Percentiles rank a stretch among this genome's conserved stretches.
Evolutionary conservation across 1,140 invertebrate genomes (phyloP).

Genomic region (Helicoverpa armigera): DNA sequence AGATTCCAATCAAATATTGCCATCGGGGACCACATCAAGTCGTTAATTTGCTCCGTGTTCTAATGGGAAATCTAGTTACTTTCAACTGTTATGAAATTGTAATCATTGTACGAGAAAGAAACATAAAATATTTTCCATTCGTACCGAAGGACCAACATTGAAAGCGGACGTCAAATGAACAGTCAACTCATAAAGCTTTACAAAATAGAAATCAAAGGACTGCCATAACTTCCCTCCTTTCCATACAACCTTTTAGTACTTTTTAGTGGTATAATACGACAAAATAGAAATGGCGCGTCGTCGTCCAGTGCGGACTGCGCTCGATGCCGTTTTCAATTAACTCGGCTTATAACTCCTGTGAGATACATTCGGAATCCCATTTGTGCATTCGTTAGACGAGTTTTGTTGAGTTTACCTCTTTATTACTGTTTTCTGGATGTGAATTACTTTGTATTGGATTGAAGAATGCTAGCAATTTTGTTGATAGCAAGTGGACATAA

Average conservation of each 20-base stretch:
- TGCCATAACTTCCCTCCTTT: constrained; percentile 27
- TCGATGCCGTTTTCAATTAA: constrained; percentile 44
- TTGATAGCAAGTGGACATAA: too few species aligned
- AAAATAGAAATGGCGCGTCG: constrained; percentile 8
- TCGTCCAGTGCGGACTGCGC: not conserved
- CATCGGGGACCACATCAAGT: not conserved
- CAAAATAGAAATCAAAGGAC: constrained; percentile 31
- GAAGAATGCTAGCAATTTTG: not conserved
- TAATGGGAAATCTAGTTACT: not conserved
- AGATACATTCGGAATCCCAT: constrained; percentile 38
- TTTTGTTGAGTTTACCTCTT: constrained; percentile 27
- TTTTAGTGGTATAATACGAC: constrained; percentile 40
- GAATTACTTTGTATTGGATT: constrained; percentile 1
- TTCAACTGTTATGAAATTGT: not conserved
- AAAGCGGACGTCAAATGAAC: constrained; percentile 21
- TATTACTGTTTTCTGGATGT: constrained; percentile 23
- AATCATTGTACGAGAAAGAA: not conserved
- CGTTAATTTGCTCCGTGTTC: not conserved
- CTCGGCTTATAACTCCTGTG: constrained; percentile 31
- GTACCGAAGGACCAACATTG: constrained; percentile 15
- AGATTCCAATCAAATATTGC: not conserved
- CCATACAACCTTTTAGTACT: constrained; percentile 26
- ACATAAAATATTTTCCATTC: not conserved
- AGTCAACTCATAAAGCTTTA: constrained; percentile 32
- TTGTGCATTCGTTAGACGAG: constrained; percentile 38